These are phyloP conservation scores for Strigamia crassipes DNA, from an alignment of 2,888 invertebrate genomes.

Conservation along the genomic window DNA sequence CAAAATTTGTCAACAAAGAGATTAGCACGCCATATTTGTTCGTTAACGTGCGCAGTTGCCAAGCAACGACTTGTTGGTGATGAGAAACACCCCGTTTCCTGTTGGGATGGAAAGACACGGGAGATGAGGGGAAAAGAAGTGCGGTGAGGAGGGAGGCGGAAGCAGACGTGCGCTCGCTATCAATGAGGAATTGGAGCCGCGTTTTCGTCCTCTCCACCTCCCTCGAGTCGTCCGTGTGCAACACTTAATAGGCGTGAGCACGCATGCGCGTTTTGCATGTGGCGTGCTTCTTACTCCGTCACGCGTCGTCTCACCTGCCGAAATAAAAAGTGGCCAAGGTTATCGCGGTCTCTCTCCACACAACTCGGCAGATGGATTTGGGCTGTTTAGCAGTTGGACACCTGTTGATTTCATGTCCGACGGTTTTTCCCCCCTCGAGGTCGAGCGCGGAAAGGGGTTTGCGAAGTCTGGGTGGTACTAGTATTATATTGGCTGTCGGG, in stretches of 20 bases:
- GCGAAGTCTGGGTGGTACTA: not conserved
- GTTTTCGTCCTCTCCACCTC: not conserved
- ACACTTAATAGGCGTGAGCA: constrained; percentile 9
- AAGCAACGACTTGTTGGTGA: constrained; percentile 7
- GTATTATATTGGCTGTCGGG: not conserved
- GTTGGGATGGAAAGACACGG: constrained; percentile 29
- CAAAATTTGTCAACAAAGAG: constrained; percentile 11
- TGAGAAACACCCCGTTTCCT: constrained; percentile 32
- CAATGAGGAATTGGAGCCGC: constrained; percentile 28
- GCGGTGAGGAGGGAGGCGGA: constrained; percentile 20
- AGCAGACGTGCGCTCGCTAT: constrained; percentile 30
- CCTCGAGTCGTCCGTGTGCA: not conserved
- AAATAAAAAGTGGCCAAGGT: constrained; percentile 16
- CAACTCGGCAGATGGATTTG: not conserved
- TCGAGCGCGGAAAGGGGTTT: not conserved
- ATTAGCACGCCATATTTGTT: constrained; percentile 24
- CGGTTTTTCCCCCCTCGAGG: not conserved
- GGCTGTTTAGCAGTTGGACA: constrained; percentile 24
- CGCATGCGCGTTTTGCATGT: constrained; percentile 33
- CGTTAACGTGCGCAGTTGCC: constrained; percentile 17
- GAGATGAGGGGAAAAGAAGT: constrained; percentile 16
- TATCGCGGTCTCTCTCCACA: not conserved
- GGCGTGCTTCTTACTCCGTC: constrained; percentile 37
- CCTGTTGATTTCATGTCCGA: not conserved
- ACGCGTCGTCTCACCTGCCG: constrained; percentile 33